Percentiles rank a stretch among this genome's conserved stretches.
Conservation (phyloP, 2,888 invertebrate genomes). For the Drosophila merina region DNA sequence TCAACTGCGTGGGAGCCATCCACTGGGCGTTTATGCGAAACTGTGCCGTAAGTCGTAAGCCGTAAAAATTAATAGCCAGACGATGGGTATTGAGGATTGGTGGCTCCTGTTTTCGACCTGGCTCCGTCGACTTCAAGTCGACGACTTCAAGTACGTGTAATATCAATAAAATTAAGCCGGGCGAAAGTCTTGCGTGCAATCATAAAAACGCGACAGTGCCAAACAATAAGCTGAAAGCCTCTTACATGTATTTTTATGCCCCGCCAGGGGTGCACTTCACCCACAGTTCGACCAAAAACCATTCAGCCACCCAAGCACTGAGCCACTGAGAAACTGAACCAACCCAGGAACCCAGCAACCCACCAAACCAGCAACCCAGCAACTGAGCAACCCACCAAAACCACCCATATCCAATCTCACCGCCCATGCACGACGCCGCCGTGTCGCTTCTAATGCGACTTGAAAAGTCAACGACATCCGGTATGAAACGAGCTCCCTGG, state of each 20-base stretch:
- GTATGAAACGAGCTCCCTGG: constrained; percentile 19
- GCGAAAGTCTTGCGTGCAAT: constrained; percentile 53
- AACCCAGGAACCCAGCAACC: constrained; percentile 1
- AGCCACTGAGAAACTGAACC: background rate
- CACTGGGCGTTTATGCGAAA: constrained; percentile 40
- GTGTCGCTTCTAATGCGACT: constrained; percentile 71
- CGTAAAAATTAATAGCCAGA: constrained; percentile 64
- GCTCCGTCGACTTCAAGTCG: constrained; percentile 1
- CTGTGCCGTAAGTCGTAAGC: constrained; percentile 26
- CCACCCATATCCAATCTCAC: background rate
- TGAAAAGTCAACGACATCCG: constrained; percentile 79
- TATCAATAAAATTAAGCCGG: constrained; percentile 76
- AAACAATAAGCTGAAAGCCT: constrained; percentile 80
- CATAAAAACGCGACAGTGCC: constrained; percentile 69
- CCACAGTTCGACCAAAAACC: constrained; percentile 8
- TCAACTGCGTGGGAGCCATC: constrained; percentile 35
- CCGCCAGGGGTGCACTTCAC: constrained; percentile 33
- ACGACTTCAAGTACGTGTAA: constrained; percentile 70
- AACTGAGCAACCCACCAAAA: background rate
- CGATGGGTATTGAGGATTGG: constrained; percentile 1
- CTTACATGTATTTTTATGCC: constrained; percentile 76
- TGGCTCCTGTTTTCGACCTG: constrained; percentile 53
- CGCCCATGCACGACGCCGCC: constrained; percentile 22
- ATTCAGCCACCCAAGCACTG: background rate
- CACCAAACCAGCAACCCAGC: too few species aligned